Base-by-base conservation (phyloP, 2,888 invertebrate species). In the Mythimna loreyi region DNA sequence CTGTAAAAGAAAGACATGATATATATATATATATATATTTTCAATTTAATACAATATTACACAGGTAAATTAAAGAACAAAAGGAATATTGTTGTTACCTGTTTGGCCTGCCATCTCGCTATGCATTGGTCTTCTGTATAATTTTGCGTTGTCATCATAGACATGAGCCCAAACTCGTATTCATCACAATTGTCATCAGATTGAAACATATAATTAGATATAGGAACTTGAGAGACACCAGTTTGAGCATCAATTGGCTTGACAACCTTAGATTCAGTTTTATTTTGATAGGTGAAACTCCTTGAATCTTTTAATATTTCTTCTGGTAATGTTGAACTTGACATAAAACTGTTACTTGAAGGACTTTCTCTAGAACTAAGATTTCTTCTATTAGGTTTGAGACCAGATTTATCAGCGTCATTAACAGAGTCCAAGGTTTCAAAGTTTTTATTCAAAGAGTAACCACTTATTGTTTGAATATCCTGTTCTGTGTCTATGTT, bases 81-180 rank as follows among this genome's bases (percentile, higher is more conserved):
- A 30, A 30, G 0, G 19, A 36, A 13, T 52, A 6, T 60, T 33
- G 1, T 11, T n/a, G 53, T 62, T 87, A 97, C 95, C 94, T 97
- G 97, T 90, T 96, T 96, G 2, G 96, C 96, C 89, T 97, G 97
- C 97, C 97, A 97, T 85, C 91, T 85, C 47, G 92, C 91, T 86
- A 96, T 94, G 65, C 93, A 94, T 56, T 92, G 92, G 63, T 96
- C 95, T 85, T 95, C 95, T 73, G 84, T 83, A 68, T 87, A 89
- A 62, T 73, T 87, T 49, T 87, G 85, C n/a, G 89, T 77, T 8
- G 86, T 78, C n/a, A 89, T 87, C 87, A 89, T 86, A 19, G 92
- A 89, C 75, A 87, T 82, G 28, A 90, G 84, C 40, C 87, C 78
- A 56, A 82, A 67, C n/a, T 71, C 69, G 28, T 72, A 61, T 71